Percentiles rank a stretch among this genome's conserved stretches.
phyloP scores from a whole-genome alignment of 1,140 invertebrate species.

The Lepidotrigona ventralis region DNA sequence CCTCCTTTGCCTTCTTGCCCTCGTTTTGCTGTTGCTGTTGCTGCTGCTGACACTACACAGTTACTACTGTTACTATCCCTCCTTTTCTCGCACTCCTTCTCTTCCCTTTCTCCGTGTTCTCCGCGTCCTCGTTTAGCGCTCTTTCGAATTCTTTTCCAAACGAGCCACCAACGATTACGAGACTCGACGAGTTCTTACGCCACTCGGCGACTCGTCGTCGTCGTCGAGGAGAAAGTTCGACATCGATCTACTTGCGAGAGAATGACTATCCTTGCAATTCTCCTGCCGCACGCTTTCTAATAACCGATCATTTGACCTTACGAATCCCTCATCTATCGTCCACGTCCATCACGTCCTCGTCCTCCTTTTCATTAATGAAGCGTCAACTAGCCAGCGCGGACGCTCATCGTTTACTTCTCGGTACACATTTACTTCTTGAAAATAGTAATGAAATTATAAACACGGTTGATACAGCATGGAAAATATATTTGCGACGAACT shows the following conservation, averaged over 20 bases:
- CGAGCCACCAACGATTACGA: constrained; percentile 27
- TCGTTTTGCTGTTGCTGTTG: neutral
- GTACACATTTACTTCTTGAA: neutral
- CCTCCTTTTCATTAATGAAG: neutral
- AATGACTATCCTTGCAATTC: constrained; percentile 17
- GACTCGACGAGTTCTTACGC: constrained; percentile 42
- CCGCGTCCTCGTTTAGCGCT: constrained; percentile 31
- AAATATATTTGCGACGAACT: neutral
- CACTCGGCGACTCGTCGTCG: constrained; percentile 11
- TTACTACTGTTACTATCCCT: neutral
- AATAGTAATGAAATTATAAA: no score
- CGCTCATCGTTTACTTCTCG: neutral
- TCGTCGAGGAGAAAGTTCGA: constrained; percentile 32
- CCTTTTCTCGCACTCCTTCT: neutral
- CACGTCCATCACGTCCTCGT: neutral
- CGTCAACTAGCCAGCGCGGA: neutral
- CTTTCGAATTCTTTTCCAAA: constrained; percentile 18
- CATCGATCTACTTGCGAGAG: constrained; percentile 22
- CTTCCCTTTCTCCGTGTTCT: neutral
- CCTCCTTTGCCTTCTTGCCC: neutral
- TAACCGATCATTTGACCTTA: neutral
- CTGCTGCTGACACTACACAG: neutral
- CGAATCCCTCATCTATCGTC: neutral
- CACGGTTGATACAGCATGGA: no score
- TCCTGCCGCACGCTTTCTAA: constrained; percentile 23